Evolutionary conservation across 2,888 invertebrate genomes (phyloP), one percentile per base, ranked within the genome.

Genomic region (Plagodis pulveraria): DNA sequence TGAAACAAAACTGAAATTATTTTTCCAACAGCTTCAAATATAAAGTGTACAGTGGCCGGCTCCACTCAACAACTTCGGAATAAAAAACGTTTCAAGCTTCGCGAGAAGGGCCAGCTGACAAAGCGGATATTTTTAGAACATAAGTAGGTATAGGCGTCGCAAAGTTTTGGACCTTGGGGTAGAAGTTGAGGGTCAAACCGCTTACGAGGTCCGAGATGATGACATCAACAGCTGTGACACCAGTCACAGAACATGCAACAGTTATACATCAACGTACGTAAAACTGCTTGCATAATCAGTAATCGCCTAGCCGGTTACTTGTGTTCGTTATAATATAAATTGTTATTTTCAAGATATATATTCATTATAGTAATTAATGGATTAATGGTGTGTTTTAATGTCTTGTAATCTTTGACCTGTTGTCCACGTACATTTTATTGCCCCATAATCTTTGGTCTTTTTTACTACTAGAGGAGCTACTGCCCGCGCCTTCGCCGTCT

Each of bases 91-190:
- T 51, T 51, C 47, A 43, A 43, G 38, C 7, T 38, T 40, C 22
- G 52, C 34, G 44, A 38, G 50, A 59, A 58, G 42, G 63, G 56
- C 63, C 42, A 47, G 12, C 48, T 47, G n/a, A 63, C 59, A 66
- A 60, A 50, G 58, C 65, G 51, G 45, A 49, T 71, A 75, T 70
- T 62, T 67, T 56, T 62, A 70, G 67, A 57, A 60, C 47, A 48
- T 51, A 68, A 52, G 67, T 51, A 68, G 50, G 67, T 60, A 61
- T 60, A 61, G 69, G 62, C 62, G 71, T 9, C 51, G 48, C 40
- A 8, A 12, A 68, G 70, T 64, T 72, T 65, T 44, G 65, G 66
- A 76, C 77, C 74, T 68, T 71, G 74, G 48, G 63, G 57, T 42
- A 52, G 66, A 71, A 55, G 66, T 56, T 56, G 50, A 65, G 59